Base-by-base conservation (phyloP, 2,888 invertebrate genomes). In the Andrena minutula region DNA sequence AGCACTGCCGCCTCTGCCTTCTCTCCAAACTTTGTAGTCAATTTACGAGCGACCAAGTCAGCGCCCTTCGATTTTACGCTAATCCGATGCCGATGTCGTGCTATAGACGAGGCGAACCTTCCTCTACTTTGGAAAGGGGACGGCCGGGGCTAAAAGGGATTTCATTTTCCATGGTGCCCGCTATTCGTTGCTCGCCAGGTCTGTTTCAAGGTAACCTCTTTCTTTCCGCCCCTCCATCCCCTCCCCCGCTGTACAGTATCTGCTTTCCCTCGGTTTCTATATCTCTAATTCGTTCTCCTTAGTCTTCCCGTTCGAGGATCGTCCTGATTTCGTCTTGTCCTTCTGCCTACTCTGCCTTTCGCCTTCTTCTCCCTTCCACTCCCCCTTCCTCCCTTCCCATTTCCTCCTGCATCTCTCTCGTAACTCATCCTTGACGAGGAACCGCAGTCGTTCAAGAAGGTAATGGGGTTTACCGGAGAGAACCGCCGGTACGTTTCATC, bases 31-130 rank as follows among this genome's bases (percentile, higher is more conserved):
- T 91, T 92, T 91, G 91, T 92, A 90, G 90, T 91, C 92, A 91
- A 91, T 92, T 92, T 92, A 91, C 89, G 92, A 92, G 89, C 90
- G 85, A 90, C 88, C 89, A 89, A 92, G 91, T 92, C 92, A 92
- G 91, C 90, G 90, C 90, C 90, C 91, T 91, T 89, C 91, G 90
- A 91, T 90, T 92, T 91, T 90, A 90, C 92, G 91, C 89, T 92
- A 92, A 91, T 92, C 91, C 90, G 88, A 89, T 90, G 90, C 89
- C 88, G 88, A 91, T 89, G 90, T 88, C 89, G 86, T 86, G 77
- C 85, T 76, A 79, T 85, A 81, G 87, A 88, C 82, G 80, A 88
- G 82, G 83, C 88, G 83, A 85, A 76, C 86, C 88, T 86, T 84
- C 79, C 78, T 79, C 80, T 68, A 78, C 72, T 74, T 35, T 71